phyloP scores from a whole-genome alignment of 2,888 invertebrate species.

The Gasteruption jaculator region DNA sequence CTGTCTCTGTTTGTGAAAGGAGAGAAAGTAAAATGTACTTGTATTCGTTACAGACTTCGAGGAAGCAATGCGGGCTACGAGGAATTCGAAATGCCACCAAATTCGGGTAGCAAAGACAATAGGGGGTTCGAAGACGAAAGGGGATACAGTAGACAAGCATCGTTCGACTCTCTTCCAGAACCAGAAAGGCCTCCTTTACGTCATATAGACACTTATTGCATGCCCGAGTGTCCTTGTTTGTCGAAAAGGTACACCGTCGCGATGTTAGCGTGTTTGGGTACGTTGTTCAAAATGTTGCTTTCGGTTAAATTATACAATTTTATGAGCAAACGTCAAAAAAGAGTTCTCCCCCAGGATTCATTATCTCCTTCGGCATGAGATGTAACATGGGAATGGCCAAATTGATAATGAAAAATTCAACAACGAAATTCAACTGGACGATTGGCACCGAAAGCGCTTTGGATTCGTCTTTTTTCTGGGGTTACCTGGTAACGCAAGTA shows the following conservation, averaged over 20 bases:
- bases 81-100: constrained; percentile 52
- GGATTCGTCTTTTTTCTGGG: constrained; percentile 98
- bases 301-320: not conserved
- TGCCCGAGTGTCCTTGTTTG: constrained; percentile 82
- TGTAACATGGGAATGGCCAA: constrained; percentile 99
- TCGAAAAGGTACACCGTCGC: constrained; percentile 85
- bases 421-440: constrained; percentile 74
- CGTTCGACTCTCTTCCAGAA: constrained; percentile 70
- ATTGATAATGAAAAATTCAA: constrained; percentile 64
- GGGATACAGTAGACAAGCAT: constrained; percentile 38
- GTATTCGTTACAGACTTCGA: constrained; percentile 20
- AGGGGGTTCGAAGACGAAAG: constrained; percentile 48
- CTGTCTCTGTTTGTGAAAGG: constrained; percentile 1
- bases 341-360: constrained; percentile 59
- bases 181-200: constrained; percentile 81
- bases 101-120: constrained; percentile 48
- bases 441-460: constrained; percentile 79
- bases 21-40: too few relatives aligned
- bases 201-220: constrained; percentile 82
- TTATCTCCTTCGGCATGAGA: constrained; percentile 96
- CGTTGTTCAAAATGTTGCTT: constrained; percentile 21
- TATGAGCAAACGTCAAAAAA: not conserved
- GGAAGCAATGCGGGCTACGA: constrained; percentile 48
- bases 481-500: constrained; percentile 95
- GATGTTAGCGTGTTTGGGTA: constrained; percentile 74